These are phyloP conservation scores for Drosophila pseudotakahashii DNA, from an alignment of 2,888 invertebrate genomes.

Conservation along the genomic window DNA sequence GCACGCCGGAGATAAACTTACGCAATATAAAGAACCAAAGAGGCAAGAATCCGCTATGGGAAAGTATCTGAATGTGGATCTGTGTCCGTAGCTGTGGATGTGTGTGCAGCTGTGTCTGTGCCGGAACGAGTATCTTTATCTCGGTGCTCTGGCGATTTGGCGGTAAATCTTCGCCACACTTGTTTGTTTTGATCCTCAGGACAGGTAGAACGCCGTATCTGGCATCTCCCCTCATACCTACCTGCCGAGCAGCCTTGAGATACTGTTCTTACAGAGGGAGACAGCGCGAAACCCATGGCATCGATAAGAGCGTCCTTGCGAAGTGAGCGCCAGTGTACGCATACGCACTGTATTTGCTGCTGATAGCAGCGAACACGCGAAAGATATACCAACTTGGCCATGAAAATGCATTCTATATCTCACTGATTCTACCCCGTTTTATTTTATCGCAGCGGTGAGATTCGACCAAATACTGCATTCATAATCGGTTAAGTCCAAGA, in stretches of 20 bases:
- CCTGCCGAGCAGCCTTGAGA: slow-evolving; percentile 72
- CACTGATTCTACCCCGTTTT: not conserved
- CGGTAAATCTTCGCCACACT: slow-evolving; percentile 71
- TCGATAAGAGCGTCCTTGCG: slow-evolving; percentile 26
- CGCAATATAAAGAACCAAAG: slow-evolving; percentile 56
- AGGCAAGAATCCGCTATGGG: slow-evolving; percentile 47
- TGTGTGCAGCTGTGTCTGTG: slow-evolving; percentile 5
- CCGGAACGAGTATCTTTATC: slow-evolving; percentile 10
- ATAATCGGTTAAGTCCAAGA: no score
- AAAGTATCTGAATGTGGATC: slow-evolving; percentile 10
- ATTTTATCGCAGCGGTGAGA: no score
- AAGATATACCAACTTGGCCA: slow-evolving; percentile 21
- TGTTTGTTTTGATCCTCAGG: slow-evolving; percentile 64
- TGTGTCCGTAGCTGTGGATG: slow-evolving; percentile 2
- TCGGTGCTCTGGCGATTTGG: slow-evolving; percentile 51
- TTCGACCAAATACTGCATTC: no score
- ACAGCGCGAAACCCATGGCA: not conserved
- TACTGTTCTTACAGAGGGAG: slow-evolving; percentile 60
- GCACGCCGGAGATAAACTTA: slow-evolving; percentile 69
- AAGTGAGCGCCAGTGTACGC: slow-evolving; percentile 15
- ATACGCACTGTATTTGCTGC: slow-evolving; percentile 1
- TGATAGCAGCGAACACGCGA: slow-evolving; percentile 15
- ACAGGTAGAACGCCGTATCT: slow-evolving; percentile 23
- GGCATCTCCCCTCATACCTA: slow-evolving; percentile 35
- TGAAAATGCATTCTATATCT: slow-evolving; percentile 20